A percentile compares a stretch with the other conserved stretches of the same genome.
Conservation (phyloP, 2,113 vertebrate genomes). For the Dicerorhinus sumatrensis region DNA sequence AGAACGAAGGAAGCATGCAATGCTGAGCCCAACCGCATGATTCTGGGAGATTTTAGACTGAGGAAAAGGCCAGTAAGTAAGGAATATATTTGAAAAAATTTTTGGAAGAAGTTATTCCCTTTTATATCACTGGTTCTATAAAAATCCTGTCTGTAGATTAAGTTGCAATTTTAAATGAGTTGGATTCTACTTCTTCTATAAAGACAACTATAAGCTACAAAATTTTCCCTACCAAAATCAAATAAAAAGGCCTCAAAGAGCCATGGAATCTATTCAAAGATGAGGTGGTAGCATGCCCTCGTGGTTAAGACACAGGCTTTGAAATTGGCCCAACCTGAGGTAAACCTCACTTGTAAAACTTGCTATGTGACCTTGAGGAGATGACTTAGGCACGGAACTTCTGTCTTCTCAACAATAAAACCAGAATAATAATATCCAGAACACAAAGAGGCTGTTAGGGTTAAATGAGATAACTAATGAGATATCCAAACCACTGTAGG, state of each 20-base stretch:
- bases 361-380: background rate
- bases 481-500: background rate
- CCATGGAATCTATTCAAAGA: background rate
- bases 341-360: background rate
- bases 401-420: conserved; percentile 27
- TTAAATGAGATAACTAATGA: background rate
- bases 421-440: background rate
- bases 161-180: conserved; percentile 10
- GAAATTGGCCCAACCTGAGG: background rate
- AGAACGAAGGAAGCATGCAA: background rate
- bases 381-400: background rate
- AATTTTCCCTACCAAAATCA: background rate
- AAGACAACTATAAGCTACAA: conserved; percentile 15
- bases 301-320: background rate
- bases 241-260: background rate
- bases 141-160: background rate
- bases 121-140: background rate
- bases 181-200: conserved; percentile 22
- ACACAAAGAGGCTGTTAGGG: background rate
- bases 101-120: background rate
- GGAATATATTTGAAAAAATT: background rate
- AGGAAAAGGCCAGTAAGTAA: background rate
- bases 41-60: background rate
- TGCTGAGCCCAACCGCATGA: background rate
- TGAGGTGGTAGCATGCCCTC: background rate